phyloP scores from a whole-genome alignment of 2,797 vertebrate genomes.

The Falco berigora region DNA sequence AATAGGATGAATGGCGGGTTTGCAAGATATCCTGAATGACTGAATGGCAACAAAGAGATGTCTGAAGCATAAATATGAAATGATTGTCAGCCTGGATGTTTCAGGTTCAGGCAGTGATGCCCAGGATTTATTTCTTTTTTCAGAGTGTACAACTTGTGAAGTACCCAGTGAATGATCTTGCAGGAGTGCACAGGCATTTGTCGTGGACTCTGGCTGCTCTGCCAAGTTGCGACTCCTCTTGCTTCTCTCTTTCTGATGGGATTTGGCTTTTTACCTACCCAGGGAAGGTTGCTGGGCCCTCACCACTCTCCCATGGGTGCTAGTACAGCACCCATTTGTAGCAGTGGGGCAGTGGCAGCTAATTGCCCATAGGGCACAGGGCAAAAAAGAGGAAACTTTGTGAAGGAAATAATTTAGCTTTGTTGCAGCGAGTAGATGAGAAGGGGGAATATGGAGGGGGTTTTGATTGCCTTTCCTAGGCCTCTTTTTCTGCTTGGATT shows the following conservation, averaged over 20 bases:
- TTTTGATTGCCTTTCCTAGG: background rate
- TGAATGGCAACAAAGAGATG: background rate
- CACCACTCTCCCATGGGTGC: background rate
- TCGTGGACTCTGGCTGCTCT: background rate
- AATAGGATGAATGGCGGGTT: background rate
- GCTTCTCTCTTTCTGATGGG: background rate
- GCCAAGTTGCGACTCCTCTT: background rate
- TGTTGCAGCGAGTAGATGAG: background rate
- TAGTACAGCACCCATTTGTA: background rate
- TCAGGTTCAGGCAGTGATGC: background rate
- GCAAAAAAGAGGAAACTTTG: background rate
- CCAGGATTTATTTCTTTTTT: background rate
- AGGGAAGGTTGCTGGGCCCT: background rate
- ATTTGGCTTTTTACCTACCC: background rate
- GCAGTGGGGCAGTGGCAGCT: background rate
- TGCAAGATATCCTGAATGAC: background rate
- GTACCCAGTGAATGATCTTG: background rate
- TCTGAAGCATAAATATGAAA: background rate
- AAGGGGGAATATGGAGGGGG: background rate
- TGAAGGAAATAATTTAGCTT: background rate
- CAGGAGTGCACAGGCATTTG: background rate
- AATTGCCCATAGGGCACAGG: background rate
- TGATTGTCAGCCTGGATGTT: background rate
- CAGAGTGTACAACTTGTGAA: background rate
- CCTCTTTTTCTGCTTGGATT: background rate